Evolutionary conservation across 2,888 invertebrate genomes (phyloP).

Genomic region (Meiosimyza decipiens): DNA sequence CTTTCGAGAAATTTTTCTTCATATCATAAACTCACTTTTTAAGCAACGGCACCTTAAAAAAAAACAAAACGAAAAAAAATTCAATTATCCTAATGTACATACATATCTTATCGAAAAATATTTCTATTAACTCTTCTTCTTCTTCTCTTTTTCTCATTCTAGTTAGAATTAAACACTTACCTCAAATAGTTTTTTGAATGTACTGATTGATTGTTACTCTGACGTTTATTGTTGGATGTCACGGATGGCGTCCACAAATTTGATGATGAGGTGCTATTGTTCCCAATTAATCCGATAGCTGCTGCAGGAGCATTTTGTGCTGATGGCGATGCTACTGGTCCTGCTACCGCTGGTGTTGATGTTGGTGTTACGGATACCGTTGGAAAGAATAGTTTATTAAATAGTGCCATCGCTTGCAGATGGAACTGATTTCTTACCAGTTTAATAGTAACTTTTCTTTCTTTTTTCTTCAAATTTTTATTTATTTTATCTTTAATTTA

Average conservation of each 20-base stretch:
- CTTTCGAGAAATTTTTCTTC: no score
- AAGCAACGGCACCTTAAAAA: no score
- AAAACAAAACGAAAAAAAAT: no score
- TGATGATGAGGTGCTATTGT: conserved; percentile 39
- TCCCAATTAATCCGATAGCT: conserved; percentile 27
- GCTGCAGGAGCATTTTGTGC: conserved; percentile 43
- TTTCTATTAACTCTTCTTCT: neutral
- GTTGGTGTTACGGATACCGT: conserved; percentile 69
- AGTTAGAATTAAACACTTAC: conserved; percentile 50
- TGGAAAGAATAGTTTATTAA: conserved; percentile 76
- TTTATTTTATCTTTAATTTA: neutral
- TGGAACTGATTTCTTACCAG: conserved; percentile 12
- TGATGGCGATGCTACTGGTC: conserved; percentile 44
- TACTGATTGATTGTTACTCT: conserved; percentile 52
- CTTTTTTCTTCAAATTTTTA: neutral
- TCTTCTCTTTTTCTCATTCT: neutral
- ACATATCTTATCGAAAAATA: no score
- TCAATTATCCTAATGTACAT: no score
- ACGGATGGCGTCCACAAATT: conserved; percentile 47
- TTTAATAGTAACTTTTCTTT: conserved; percentile 11
- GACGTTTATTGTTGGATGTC: conserved; percentile 38
- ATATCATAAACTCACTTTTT: no score
- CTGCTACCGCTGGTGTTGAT: conserved; percentile 64
- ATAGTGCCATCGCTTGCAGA: conserved; percentile 73
- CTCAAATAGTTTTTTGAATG: conserved; percentile 65